These are phyloP conservation scores for Acanthis flammea DNA, from an alignment of 2,797 vertebrate species.

Conservation along the genomic window DNA sequence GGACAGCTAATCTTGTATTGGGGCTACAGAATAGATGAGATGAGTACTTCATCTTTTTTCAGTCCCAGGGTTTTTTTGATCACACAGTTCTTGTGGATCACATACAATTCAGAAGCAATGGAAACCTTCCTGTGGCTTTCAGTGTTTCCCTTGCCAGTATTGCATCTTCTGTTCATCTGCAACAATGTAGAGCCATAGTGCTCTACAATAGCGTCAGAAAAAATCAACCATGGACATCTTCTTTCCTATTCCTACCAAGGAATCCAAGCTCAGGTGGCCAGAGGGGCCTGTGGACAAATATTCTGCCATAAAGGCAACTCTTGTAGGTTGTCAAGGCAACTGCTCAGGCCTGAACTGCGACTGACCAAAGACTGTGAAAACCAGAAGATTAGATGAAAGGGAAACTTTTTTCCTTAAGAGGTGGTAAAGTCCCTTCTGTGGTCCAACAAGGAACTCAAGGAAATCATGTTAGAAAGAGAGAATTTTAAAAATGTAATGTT, in stretches of 20 bases:
- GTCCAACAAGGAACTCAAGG: background rate
- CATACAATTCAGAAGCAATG: background rate
- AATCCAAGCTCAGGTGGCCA: background rate
- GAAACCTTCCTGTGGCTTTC: background rate
- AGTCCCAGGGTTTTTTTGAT: background rate
- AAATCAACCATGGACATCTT: background rate
- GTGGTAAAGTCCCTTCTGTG: background rate
- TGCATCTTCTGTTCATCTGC: background rate
- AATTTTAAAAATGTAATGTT: background rate
- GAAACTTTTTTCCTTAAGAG: background rate
- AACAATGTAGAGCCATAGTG: background rate
- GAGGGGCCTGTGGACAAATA: rapidly evolving
- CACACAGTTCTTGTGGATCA: background rate
- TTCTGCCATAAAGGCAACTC: background rate
- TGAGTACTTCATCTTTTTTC: background rate
- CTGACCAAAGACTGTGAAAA: background rate
- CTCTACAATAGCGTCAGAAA: background rate
- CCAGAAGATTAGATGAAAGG: background rate
- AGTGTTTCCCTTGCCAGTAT: background rate
- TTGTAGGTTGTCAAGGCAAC: background rate
- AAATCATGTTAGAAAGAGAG: background rate
- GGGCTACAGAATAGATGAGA: background rate
- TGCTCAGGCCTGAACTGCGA: background rate
- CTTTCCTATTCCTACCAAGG: background rate
- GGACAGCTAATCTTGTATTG: background rate